Base-by-base conservation (phyloP, 2,113 vertebrate species). In the Neoarius graeffei region DNA sequence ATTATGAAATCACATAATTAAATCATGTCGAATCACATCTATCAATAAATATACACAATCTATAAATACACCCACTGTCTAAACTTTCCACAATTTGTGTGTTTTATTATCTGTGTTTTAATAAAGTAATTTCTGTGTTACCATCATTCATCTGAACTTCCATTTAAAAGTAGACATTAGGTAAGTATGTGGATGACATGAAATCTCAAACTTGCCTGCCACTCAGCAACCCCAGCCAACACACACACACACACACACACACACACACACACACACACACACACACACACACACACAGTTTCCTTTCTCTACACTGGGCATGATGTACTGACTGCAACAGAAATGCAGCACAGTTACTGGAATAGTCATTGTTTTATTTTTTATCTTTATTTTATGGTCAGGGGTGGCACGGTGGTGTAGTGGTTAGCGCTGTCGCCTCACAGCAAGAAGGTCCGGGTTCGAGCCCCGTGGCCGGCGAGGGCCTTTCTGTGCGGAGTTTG, bases 271-370 rank as follows among this genome's bases (percentile, higher is more conserved):
- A 42, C 42, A 42, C 3, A 42, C 3, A 35, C 35, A 35, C 35
- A 35, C 30, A 35, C 30, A 35, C 30, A 35, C 30, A 35, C 30
- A 35, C 30, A 35, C 30, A 35, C 30, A 85, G 86, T 87, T 86
- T 90, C 92, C 19, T 93, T 92, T 90, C 54, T 74, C 92, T 90
- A 90, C 91, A 90, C 85, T 93, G 88, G 89, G 59, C 88, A 89
- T 88, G 90, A 92, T 90, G 87, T 92, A 88, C 94, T 88, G 57
- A 85, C 91, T 89, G 91, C 89, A 87, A 88, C 86, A 85, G 27
- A 93, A 90, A 92, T 84, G 66, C 64, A 13, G 57, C 89, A 91
- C 19, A 62, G 19, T 93, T 93, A 93, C 93, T 1, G 20, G 59
- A 6, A 62, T 42, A 62, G 54, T 56, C 54, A 52, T 7, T 52